phyloP scores from a whole-genome alignment of 2,113 vertebrate genomes.

The Dermatemys mawii region DNA sequence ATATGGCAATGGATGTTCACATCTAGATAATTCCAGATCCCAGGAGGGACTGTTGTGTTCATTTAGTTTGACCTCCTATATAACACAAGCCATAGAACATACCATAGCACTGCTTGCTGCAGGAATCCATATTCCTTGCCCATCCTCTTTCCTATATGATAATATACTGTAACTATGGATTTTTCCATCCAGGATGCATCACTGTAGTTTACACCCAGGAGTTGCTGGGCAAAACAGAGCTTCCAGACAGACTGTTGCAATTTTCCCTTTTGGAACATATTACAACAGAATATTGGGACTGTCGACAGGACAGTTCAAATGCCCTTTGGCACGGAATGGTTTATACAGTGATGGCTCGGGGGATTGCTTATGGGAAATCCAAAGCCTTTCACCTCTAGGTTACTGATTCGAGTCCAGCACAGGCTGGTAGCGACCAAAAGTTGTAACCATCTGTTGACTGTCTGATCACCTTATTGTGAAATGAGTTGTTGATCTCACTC shows the following conservation, averaged over 20 bases:
- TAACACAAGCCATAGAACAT: background rate
- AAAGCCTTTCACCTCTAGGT: conserved; percentile 1
- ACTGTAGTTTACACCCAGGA: background rate
- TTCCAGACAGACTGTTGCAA: conserved; percentile 58
- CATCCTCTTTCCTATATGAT: background rate
- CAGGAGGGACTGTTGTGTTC: background rate
- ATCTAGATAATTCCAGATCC: background rate
- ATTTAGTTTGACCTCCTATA: background rate
- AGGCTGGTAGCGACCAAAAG: background rate
- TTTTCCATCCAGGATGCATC: background rate
- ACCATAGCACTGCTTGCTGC: background rate
- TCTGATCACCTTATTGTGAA: background rate
- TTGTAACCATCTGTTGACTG: background rate
- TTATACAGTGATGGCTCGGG: background rate
- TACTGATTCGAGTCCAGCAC: background rate
- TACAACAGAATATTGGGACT: conserved; percentile 50
- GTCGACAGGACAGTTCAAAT: background rate
- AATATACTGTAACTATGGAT: background rate
- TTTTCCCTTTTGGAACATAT: conserved; percentile 46
- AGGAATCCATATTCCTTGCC: background rate
- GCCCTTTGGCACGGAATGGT: background rate
- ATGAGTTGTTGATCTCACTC: background rate
- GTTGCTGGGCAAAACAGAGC: conserved; percentile 13
- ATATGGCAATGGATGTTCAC: background rate
- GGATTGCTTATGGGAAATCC: background rate